phyloP scores from a whole-genome alignment of 1,140 invertebrate species.

The Megalonaias nervosa region DNA sequence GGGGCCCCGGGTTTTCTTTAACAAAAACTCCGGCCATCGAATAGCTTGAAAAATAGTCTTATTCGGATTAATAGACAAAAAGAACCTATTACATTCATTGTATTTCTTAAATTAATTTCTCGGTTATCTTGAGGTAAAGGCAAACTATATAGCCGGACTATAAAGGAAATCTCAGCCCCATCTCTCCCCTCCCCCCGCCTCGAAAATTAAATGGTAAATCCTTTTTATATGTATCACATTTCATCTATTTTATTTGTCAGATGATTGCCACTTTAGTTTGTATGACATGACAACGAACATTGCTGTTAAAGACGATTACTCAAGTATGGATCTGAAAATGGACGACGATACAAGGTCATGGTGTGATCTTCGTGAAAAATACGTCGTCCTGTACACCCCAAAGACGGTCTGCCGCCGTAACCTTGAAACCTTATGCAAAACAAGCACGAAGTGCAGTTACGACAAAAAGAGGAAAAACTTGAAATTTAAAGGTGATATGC shows the following conservation, averaged over 20 bases:
- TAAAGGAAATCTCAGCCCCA: no score
- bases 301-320: conserved; percentile 12
- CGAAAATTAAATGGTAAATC: no score
- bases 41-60: no score
- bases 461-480: not conserved
- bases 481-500: conserved; percentile 39
- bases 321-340: not conserved
- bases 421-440: conserved; percentile 26
- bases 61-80: no score
- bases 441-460: conserved; percentile 13
- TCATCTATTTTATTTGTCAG: conserved; percentile 4
- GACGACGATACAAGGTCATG: conserved; percentile 16
- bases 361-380: conserved; percentile 19
- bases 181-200: no score
- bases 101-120: no score
- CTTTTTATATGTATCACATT: not conserved
- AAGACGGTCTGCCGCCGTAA: conserved; percentile 12
- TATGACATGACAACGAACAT: conserved; percentile 28
- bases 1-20: no score
- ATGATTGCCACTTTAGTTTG: conserved; percentile 21
- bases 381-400: conserved; percentile 16
- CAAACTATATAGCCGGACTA: no score
- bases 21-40: no score
- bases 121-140: no score
- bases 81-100: no score